Conservation (phyloP, 1,140 invertebrate species). For the Conus betulinus region DNA sequence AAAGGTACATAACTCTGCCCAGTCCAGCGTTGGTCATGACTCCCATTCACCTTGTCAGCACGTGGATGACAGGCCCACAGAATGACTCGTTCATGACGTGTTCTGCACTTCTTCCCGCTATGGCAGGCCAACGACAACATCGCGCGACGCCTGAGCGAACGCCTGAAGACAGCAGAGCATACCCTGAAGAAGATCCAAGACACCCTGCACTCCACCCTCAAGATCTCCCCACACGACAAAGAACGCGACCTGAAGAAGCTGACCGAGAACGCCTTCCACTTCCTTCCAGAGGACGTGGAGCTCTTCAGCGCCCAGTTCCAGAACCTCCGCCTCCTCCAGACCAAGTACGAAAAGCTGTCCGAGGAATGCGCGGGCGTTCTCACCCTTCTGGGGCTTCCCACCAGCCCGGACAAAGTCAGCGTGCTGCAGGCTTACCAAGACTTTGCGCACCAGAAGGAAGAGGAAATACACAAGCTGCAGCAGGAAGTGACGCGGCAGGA, state of each 20-base stretch:
- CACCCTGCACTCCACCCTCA: conserved; percentile 38
- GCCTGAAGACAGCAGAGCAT: conserved; percentile 36
- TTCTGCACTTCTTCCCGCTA: too few relatives aligned
- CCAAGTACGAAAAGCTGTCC: conserved; percentile 43
- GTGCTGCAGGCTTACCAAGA: conserved; percentile 47
- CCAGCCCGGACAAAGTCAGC: not conserved
- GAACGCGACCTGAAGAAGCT: not conserved
- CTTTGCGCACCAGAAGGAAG: conserved; percentile 44
- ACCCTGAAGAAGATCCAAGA: conserved; percentile 41
- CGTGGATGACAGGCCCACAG: too few relatives aligned
- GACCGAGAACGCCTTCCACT: conserved; percentile 29
- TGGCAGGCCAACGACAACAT: conserved; percentile 51
- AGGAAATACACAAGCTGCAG: conserved; percentile 44
- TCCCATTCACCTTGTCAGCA: too few relatives aligned
- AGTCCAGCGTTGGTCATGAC: too few relatives aligned
- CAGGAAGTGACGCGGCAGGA: conserved; percentile 39
- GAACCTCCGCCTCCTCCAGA: conserved; percentile 36
- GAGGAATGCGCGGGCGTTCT: conserved; percentile 47
- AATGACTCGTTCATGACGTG: too few relatives aligned
- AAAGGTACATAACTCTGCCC: too few relatives aligned
- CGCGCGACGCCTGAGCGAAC: conserved; percentile 39
- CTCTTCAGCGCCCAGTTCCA: conserved; percentile 46
- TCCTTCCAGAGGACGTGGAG: conserved; percentile 49
- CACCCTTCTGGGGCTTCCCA: conserved; percentile 43
- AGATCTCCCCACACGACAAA: conserved; percentile 8